Evolutionary conservation across 1,140 invertebrate genomes (phyloP), one percentile per base, ranked within the genome.

Genomic region (Atta cephalotes): DNA sequence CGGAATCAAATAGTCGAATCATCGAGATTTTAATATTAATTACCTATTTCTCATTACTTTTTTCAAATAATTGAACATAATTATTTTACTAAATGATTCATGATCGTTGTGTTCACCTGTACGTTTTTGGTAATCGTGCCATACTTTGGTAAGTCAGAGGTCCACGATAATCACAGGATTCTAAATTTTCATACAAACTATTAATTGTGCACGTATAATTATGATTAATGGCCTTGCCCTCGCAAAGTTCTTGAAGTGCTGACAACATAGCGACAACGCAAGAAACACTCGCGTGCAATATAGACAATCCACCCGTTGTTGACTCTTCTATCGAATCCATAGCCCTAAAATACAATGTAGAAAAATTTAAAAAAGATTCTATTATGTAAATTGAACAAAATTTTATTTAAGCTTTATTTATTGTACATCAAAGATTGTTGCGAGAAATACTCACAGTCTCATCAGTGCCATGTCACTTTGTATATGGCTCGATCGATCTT

Each of bases 261-360:
- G 97, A 97, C 18, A 99, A 95, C 89, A 99, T 96, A 0, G 97
- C 97, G 6, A 98, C 97, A 21, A 99, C 97, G 93, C 98, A 98
- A 79, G 97, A 97, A 0, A 99, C 97, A 92, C 97, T 97, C 0
- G 97, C 97, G 79, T 97, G 96, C 53, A 98, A 96, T 18, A 98
- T 96, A 74, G 96, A 95, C n/a, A 97, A 96, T 63, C 96, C 95
- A 18, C 96, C 96, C 4, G 94, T 94, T 45, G 95, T 95, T 0
- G 96, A 96, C 94, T 99, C 98, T 95, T 98, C 98, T 89, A 99
- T 97, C 3, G 98, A 98, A 93, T 99, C 98, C 96, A 99, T 98
- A 86, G 98, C 97, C 85, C 98, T 99, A 93, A 35, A 95, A 93
- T 70, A 84, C n/a, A 58, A 7, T 45, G 16, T 49, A 45, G 28